A percentile compares a stretch with the other conserved stretches of the same genome.
These are phyloP conservation scores for Hyperoplus immaculatus DNA, from an alignment of 2,797 vertebrate genomes.

Conservation along the genomic window DNA sequence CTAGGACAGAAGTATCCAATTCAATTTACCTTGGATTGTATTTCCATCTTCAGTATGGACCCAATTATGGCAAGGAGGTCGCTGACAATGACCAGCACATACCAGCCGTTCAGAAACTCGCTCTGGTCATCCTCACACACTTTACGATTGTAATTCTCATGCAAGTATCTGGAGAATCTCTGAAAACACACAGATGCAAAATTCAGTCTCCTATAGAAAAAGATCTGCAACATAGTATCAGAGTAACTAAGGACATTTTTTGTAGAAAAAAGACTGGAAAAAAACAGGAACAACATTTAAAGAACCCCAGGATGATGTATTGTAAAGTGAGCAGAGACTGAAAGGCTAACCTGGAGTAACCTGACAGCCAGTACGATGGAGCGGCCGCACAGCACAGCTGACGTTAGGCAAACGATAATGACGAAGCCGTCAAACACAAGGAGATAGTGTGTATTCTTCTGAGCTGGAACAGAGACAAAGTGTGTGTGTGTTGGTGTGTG, in stretches of 20 bases:
- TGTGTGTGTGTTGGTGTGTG: neutral
- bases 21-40: slow-evolving; percentile 92
- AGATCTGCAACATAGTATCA: neutral
- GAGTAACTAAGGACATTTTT: neutral
- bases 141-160: slow-evolving; percentile 86
- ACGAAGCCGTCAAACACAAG: slow-evolving; percentile 94
- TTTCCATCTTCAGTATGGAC: slow-evolving; percentile 98
- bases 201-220: neutral
- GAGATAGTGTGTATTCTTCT: slow-evolving; percentile 92
- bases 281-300: neutral
- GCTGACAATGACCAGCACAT: slow-evolving; percentile 93
- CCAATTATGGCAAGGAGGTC: slow-evolving; percentile 94
- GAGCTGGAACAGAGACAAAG: slow-evolving; percentile 81
- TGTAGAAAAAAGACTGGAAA: neutral
- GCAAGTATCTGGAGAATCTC: slow-evolving; percentile 93
- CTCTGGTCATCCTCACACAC: slow-evolving; percentile 88
- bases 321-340: neutral
- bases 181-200: slow-evolving; percentile 56
- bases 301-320: neutral
- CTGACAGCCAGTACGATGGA: slow-evolving; percentile 92
- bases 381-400: slow-evolving; percentile 92
- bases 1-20: neutral
- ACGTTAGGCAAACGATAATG: slow-evolving; percentile 91
- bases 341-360: slow-evolving; percentile 89
- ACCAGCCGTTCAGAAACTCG: slow-evolving; percentile 97